Base-by-base conservation (phyloP, 1,140 invertebrate genomes). In the Hirudo medicinalis region DNA sequence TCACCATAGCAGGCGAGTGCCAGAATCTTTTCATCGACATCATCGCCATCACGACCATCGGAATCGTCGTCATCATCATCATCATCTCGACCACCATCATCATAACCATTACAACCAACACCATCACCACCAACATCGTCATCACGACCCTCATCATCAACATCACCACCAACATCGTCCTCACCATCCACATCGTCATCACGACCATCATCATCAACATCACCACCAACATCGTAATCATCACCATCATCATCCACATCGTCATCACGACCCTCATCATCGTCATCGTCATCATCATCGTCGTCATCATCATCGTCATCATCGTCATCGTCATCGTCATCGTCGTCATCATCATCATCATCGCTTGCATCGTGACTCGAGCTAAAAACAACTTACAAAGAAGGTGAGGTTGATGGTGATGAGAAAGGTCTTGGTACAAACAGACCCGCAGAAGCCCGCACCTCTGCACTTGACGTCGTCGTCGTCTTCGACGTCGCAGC, bases 351-450 rank as follows among this genome's bases (percentile, higher is more conserved):
- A 63, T 63, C 29, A 13, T 19, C 57, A 63, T 63, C 57, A 32
- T 19, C 57, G 57, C 29, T n/a, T 1, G 0, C 57, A 63, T 22
- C 13, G 29, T n/a, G 29, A 63, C 57, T 20, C 57, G 9, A 63
- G 9, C 8, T 63, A 22, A 63, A 11, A 63, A 63, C 57, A 63
- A 32, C 57, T 63, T 32, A 72, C 72, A 53, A 72, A 49, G 72
- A 72, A 72, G 67, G 67, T 57, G 25, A 72, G 67, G 54, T 72
- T 72, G 67, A 72, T 40, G 27, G 66, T 66, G 36, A 72, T 54
- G 22, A 72, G 72, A 32, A 72, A 54, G 27, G 54, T 40, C 53
- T 72, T 72, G n/a, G 72, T 69, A 67, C 72, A 72, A 53, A 70
- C 32, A 19, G 69, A 70, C 13, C 69, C 32, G 22, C 69, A 70